phyloP scores from a whole-genome alignment of 2,797 vertebrate genomes.

The Rhinichthys osculus region DNA sequence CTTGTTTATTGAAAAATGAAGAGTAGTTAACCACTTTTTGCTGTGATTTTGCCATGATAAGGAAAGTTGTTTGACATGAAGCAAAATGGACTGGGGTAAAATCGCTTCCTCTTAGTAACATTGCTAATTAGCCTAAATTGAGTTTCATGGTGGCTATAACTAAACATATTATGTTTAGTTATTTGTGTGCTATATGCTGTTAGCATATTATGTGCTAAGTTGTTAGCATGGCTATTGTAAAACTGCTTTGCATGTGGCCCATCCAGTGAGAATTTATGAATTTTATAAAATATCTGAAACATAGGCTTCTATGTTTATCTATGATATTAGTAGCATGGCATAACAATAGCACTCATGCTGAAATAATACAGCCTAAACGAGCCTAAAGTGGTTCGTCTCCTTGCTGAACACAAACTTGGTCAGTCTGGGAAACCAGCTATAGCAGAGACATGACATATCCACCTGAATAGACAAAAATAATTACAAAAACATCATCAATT shows the following conservation, averaged over 20 bases:
- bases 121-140: background rate
- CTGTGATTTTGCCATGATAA: conserved; percentile 7
- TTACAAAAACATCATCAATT: background rate
- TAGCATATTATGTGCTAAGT: background rate
- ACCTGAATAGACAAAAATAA: background rate
- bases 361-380: background rate
- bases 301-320: background rate
- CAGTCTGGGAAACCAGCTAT: background rate
- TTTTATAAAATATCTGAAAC: background rate
- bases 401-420: background rate
- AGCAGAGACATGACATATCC: background rate
- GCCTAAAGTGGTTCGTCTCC: background rate
- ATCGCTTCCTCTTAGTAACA: background rate
- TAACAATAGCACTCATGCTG: background rate
- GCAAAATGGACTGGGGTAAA: background rate
- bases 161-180: background rate
- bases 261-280: background rate
- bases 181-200: background rate
- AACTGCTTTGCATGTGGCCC: background rate
- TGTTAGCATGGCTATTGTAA: background rate
- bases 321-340: background rate
- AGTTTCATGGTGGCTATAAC: background rate
- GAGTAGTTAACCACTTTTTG: background rate
- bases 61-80: background rate
- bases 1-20: background rate